These are phyloP conservation scores for Halocaridina rubra DNA, from an alignment of 2,888 invertebrate species.

Conservation along the genomic window DNA sequence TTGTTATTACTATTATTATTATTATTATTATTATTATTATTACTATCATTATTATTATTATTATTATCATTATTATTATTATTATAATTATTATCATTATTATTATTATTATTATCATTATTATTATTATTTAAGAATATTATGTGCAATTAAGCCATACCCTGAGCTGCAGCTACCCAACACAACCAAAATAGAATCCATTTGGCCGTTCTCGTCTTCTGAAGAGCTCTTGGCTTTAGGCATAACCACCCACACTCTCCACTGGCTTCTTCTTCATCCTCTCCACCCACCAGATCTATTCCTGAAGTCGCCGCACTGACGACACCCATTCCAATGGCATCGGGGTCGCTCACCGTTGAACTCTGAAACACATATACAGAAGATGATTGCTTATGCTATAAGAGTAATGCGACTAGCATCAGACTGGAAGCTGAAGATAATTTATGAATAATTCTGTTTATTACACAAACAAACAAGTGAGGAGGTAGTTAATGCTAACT, in stretches of 20 bases:
- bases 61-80: too few relatives aligned
- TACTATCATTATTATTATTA: too few relatives aligned
- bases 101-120: too few relatives aligned
- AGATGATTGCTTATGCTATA: neutral
- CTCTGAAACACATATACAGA: neutral
- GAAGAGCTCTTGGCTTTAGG: slow-evolving; percentile 39
- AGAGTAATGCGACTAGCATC: neutral
- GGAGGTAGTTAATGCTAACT: too few relatives aligned
- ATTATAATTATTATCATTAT: too few relatives aligned
- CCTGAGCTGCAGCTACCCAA: slow-evolving; percentile 84
- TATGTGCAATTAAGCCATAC: slow-evolving; percentile 69
- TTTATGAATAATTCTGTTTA: too few relatives aligned
- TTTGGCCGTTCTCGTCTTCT: slow-evolving; percentile 70
- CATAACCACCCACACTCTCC: slow-evolving; percentile 60
- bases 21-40: too few relatives aligned
- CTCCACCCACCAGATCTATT: slow-evolving; percentile 38
- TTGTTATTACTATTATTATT: too few relatives aligned
- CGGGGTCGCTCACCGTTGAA: slow-evolving; percentile 10
- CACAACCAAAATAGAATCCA: slow-evolving; percentile 86
- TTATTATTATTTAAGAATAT: too few relatives aligned
- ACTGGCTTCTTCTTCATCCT: neutral
- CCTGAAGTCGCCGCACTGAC: slow-evolving; percentile 33
- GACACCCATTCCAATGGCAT: neutral
- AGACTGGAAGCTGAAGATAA: too few relatives aligned
- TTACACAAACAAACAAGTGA: neutral